A percentile compares a stretch with the other conserved stretches of the same genome.
phyloP scores from a whole-genome alignment of 1,140 invertebrate species.

The Drosophila arizonae region DNA sequence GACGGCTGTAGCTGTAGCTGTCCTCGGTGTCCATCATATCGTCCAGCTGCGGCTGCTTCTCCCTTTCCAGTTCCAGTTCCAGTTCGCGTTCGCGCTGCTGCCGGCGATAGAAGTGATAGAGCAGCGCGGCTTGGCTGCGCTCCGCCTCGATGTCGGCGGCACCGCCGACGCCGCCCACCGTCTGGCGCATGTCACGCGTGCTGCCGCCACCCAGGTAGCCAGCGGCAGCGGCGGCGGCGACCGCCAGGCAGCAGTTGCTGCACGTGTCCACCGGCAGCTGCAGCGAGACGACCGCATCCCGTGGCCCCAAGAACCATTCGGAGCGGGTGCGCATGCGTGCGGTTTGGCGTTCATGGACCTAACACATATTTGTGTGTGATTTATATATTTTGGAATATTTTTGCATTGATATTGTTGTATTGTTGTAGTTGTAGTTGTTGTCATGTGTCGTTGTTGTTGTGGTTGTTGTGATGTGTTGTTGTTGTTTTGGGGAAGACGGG shows the following conservation, averaged over 20 bases:
- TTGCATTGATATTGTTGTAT: constrained; percentile 28
- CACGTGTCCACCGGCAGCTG: constrained; percentile 70
- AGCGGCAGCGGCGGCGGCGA: constrained; percentile 51
- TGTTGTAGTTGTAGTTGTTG: constrained; percentile 37
- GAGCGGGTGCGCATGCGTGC: constrained; percentile 96
- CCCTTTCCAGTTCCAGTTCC: constrained; percentile 27
- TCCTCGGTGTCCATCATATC: constrained; percentile 80
- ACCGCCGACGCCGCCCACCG: constrained; percentile 32
- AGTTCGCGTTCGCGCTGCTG: constrained; percentile 64
- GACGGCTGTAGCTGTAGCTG: constrained; percentile 54
- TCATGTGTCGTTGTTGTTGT: constrained; percentile 51
- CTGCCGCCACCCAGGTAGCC: constrained; percentile 75
- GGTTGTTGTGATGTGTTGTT: constrained; percentile 41
- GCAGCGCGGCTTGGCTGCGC: constrained; percentile 48
- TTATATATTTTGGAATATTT: constrained; percentile 12
- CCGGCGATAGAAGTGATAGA: constrained; percentile 68
- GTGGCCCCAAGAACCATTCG: constrained; percentile 94
- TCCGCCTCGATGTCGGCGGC: constrained; percentile 44
- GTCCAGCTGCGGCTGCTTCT: constrained; percentile 47
- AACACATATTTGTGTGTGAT: constrained; percentile 37
- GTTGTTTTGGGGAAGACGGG: constrained; percentile 59
- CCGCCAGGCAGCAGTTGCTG: constrained; percentile 76
- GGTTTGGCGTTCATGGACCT: constrained; percentile 97
- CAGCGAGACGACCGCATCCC: constrained; percentile 82
- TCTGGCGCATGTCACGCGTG: constrained; percentile 65